phyloP scores from a whole-genome alignment of 2,888 invertebrate genomes.

The Tricholauxania praeusta region DNA sequence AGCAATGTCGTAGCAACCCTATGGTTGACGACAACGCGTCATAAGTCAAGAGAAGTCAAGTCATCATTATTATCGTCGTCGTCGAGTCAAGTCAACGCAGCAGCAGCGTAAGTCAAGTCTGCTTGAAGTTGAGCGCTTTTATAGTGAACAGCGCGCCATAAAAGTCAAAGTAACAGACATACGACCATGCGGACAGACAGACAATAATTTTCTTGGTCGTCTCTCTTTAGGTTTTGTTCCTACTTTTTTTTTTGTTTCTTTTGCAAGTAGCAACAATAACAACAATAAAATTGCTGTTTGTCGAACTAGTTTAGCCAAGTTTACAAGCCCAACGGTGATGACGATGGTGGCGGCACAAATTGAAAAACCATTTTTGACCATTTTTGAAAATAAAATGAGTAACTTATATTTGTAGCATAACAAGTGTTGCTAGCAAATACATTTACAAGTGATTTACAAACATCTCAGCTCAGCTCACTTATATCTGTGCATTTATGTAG shows the following conservation, averaged over 20 bases:
- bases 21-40: slow-evolving; percentile 12
- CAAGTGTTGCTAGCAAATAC: background rate
- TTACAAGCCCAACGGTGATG: background rate
- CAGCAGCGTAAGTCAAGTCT: background rate
- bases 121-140: background rate
- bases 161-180: slow-evolving; percentile 6
- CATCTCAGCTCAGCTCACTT: too few relatives aligned
- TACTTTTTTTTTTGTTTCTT: too few relatives aligned
- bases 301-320: slow-evolving; percentile 6
- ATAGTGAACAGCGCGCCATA: slow-evolving; percentile 11
- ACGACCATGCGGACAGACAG: too few relatives aligned
- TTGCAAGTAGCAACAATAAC: too few relatives aligned
- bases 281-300: background rate
- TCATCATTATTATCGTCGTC: too few relatives aligned
- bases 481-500: too few relatives aligned
- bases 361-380: slow-evolving; percentile 17
- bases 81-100: background rate
- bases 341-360: background rate
- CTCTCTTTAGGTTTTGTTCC: too few relatives aligned
- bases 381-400: slow-evolving; percentile 6
- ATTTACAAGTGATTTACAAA: too few relatives aligned
- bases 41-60: slow-evolving; percentile 12
- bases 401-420: background rate
- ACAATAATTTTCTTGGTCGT: too few relatives aligned
- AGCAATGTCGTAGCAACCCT: too few relatives aligned